A percentile compares a stretch with the other conserved stretches of the same genome.
phyloP scores from a whole-genome alignment of 1,140 invertebrate genomes.

The Bathynomus jamesi region DNA sequence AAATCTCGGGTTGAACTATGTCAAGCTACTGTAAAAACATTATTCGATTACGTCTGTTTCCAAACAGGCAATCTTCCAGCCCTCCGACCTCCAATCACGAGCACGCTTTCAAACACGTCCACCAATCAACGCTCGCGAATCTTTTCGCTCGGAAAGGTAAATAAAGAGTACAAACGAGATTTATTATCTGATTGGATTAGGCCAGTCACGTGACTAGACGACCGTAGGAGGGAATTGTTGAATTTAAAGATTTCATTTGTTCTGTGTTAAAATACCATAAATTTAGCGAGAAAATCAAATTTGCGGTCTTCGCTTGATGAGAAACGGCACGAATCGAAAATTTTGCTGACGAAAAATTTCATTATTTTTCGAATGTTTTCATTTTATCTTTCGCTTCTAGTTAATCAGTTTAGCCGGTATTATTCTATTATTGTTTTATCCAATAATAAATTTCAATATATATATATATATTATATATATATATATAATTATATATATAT shows the following conservation, averaged over 20 bases:
- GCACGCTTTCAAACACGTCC: background rate
- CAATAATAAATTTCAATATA: no score
- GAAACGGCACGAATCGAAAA: conserved; percentile 8
- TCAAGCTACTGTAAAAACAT: conserved; percentile 22
- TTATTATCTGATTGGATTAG: conserved; percentile 33
- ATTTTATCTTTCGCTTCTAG: no score
- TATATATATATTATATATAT: no score
- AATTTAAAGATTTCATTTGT: conserved; percentile 30
- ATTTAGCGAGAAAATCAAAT: conserved; percentile 23
- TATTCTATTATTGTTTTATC: no score
- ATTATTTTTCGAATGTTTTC: no score
- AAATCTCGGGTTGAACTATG: conserved; percentile 22
- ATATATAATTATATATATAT: no score
- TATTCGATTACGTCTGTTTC: conserved; percentile 25
- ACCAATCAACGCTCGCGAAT: conserved; percentile 14
- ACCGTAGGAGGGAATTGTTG: conserved; percentile 6
- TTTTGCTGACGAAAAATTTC: background rate
- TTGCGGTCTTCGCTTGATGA: conserved; percentile 16
- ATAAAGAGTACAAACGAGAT: conserved; percentile 33
- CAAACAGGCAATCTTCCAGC: conserved; percentile 25
- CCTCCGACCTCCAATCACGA: conserved; percentile 11
- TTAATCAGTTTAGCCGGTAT: no score
- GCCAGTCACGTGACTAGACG: conserved; percentile 19
- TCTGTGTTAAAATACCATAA: conserved; percentile 25
- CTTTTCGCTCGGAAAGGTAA: conserved; percentile 20